Percentiles rank a stretch among this genome's conserved stretches.
phyloP scores from a whole-genome alignment of 1,140 invertebrate species.

The Brevipalpus yothersi region DNA sequence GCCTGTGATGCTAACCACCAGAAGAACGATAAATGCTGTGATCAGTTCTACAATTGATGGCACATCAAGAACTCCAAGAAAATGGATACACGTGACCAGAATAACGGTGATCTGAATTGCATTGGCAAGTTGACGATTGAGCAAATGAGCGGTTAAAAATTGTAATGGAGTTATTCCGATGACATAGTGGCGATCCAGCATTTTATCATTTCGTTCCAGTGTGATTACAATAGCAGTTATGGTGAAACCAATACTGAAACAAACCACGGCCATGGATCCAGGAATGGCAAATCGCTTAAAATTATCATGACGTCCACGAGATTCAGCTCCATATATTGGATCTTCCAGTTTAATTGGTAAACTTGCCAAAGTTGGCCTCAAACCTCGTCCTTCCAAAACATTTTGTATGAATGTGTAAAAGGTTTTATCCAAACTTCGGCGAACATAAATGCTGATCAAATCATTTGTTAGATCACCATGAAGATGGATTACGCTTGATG shows the following conservation, averaged over 20 bases:
- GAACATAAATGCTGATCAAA: background rate
- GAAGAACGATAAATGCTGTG: slow-evolving; percentile 7
- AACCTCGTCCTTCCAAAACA: background rate
- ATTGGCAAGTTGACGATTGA: background rate
- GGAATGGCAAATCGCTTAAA: background rate
- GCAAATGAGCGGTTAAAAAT: background rate
- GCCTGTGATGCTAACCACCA: slow-evolving; percentile 53
- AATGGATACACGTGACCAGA: background rate
- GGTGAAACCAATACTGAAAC: background rate
- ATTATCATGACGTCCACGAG: background rate
- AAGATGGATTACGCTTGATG: background rate
- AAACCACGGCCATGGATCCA: background rate
- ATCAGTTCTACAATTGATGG: background rate
- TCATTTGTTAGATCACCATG: background rate
- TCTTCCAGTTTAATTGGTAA: slow-evolving; percentile 33
- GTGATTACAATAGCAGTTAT: background rate
- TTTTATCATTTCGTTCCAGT: background rate
- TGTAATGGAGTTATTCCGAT: background rate
- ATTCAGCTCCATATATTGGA: slow-evolving; percentile 50
- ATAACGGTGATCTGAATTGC: background rate
- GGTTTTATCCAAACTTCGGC: background rate
- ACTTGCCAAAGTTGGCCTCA: background rate
- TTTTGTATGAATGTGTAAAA: background rate
- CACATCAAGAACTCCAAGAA: background rate
- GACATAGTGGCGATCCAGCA: background rate